Evolutionary conservation across 2,888 invertebrate species (phyloP).

Genomic region (Stegana nigrithorax): DNA sequence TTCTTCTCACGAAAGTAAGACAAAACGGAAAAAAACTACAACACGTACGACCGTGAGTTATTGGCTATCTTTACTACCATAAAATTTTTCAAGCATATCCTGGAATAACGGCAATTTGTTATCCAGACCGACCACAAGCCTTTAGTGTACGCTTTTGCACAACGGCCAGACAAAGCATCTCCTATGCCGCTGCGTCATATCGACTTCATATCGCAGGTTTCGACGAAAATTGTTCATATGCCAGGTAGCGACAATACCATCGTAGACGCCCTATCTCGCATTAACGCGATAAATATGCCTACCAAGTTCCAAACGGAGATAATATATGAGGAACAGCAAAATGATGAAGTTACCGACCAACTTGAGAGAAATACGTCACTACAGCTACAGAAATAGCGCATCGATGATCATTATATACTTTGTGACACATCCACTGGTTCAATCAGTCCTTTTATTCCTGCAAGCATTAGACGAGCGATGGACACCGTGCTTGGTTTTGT

Average conservation of each 20-base stretch:
- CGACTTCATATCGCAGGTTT: conserved; percentile 20
- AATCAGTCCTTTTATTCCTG: not conserved
- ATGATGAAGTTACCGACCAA: not conserved
- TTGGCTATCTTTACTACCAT: not conserved
- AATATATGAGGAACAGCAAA: not conserved
- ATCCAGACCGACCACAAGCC: not conserved
- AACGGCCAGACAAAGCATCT: not conserved
- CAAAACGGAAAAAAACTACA: no score
- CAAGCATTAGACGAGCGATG: no score
- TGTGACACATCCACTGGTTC: not conserved
- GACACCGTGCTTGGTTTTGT: not conserved
- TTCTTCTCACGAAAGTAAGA: not conserved
- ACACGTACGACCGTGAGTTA: no score
- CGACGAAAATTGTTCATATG: conserved; percentile 20
- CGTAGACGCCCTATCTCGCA: conserved; percentile 23
- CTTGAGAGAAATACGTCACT: not conserved
- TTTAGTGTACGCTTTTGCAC: not conserved
- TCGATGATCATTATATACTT: not conserved
- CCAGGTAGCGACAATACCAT: conserved; percentile 16
- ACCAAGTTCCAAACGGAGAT: not conserved
- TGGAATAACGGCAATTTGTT: not conserved
- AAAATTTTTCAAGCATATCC: conserved; percentile 6
- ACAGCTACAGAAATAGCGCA: not conserved
- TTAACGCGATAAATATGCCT: conserved; percentile 20
- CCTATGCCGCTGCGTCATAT: not conserved